Evolutionary conservation across 2,113 vertebrate species (phyloP).

Genomic region (Etheostoma cragini): DNA sequence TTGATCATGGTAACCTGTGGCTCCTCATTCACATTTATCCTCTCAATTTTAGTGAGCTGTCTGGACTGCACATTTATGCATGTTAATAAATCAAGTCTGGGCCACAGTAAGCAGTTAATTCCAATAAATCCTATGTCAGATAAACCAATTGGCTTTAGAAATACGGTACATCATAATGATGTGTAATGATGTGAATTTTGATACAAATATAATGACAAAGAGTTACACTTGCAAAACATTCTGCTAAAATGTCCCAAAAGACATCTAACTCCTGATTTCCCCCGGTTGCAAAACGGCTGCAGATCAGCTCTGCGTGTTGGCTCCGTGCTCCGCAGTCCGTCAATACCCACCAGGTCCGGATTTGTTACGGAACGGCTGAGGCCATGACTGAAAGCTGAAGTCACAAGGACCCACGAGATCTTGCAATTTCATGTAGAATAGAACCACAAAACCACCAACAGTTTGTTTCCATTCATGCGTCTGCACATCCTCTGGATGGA

Average conservation of each 20-base stretch:
- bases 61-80: background rate
- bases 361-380: too few relatives aligned
- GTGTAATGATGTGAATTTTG: background rate
- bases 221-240: background rate
- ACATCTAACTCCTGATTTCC: background rate
- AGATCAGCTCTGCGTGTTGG: too few relatives aligned
- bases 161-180: background rate
- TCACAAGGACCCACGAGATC: too few relatives aligned
- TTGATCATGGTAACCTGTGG: conserved; percentile 12
- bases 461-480: too few relatives aligned
- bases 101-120: conserved; percentile 2
- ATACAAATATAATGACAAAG: conserved; percentile 15
- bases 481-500: too few relatives aligned
- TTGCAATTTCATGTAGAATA: too few relatives aligned
- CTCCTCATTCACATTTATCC: background rate
- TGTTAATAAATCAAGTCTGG: background rate
- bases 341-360: too few relatives aligned
- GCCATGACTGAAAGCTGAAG: too few relatives aligned
- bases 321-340: too few relatives aligned
- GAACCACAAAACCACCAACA: too few relatives aligned
- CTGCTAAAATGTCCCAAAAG: conserved; percentile 1
- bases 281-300: too few relatives aligned
- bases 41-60: background rate
- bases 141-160: conserved; percentile 14
- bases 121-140: background rate